A percentile compares a stretch with the other conserved stretches of the same genome.
phyloP scores from a whole-genome alignment of 1,140 invertebrate genomes.

The Heliconius hermathena region DNA sequence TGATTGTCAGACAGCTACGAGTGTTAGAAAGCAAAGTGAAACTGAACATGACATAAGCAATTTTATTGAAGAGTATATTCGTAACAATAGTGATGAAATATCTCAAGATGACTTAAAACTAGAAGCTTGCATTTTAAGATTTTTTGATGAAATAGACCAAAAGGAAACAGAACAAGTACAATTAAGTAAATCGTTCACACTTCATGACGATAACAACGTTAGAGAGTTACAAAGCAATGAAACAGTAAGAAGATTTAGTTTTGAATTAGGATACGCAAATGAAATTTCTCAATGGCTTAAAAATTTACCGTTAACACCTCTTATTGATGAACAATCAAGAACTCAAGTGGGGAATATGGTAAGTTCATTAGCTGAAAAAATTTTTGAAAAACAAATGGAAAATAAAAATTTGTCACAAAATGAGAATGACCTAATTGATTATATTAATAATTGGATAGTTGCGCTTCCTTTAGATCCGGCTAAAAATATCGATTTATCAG shows the following conservation, averaged over 20 bases:
- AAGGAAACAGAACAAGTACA: constrained; percentile 10
- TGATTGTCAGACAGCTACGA: background rate
- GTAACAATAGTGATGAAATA: constrained; percentile 41
- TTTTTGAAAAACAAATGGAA: constrained; percentile 25
- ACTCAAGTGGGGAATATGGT: constrained; percentile 45
- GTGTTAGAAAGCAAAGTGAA: background rate
- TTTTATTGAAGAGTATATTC: constrained; percentile 49
- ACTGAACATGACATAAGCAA: constrained; percentile 33
- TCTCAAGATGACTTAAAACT: constrained; percentile 47
- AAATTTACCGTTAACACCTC: constrained; percentile 48
- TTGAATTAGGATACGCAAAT: constrained; percentile 47
- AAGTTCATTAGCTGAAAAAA: constrained; percentile 47
- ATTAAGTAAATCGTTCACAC: background rate
- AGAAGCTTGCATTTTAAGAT: constrained; percentile 45
- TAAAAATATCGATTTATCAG: constrained; percentile 42
- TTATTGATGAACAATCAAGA: constrained; percentile 26
- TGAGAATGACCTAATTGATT: constrained; percentile 39
- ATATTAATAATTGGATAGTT: constrained; percentile 48
- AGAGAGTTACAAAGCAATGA: constrained; percentile 29
- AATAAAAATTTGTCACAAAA: constrained; percentile 25
- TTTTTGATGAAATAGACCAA: constrained; percentile 49
- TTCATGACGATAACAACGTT: background rate
- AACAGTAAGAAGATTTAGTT: constrained; percentile 39
- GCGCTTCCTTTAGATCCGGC: constrained; percentile 45
- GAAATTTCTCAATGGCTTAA: constrained; percentile 55